Conservation (phyloP, 2,113 vertebrate species). For the Synodontis membranacea region DNA sequence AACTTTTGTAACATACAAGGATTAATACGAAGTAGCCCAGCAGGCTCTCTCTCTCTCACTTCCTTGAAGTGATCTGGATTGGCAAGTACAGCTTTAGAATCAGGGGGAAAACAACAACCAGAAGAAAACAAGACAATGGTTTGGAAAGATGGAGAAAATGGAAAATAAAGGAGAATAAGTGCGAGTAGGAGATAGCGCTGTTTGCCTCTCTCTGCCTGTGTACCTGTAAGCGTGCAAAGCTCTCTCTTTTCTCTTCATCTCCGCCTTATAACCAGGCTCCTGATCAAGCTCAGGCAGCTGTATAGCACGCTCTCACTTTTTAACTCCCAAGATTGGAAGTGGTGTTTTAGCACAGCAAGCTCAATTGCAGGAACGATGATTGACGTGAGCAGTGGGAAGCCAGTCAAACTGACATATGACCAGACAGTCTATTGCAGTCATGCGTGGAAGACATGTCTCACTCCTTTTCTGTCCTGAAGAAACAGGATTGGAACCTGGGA, state of each 20-base stretch:
- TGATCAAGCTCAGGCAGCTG: conserved; percentile 19
- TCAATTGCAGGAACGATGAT: conserved; percentile 40
- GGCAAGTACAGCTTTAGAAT: neutral
- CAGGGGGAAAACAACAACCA: neutral
- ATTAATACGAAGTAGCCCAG: neutral
- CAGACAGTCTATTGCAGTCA: neutral
- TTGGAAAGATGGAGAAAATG: neutral
- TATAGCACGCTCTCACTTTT: conserved; percentile 9
- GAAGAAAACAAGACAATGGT: neutral
- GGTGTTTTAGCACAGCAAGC: conserved; percentile 45
- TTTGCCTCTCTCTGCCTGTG: neutral
- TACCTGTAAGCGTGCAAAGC: conserved; percentile 9
- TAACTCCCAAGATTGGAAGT: conserved; percentile 41
- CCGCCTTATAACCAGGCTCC: conserved; percentile 11
- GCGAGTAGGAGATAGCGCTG: neutral
- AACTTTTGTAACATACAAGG: neutral
- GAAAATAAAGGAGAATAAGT: neutral
- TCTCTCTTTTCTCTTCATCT: neutral
- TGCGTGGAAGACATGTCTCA: neutral
- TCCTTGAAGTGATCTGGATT: neutral
- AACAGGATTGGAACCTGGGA: neutral
- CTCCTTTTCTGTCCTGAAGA: neutral
- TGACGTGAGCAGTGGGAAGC: conserved; percentile 41
- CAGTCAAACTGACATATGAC: conserved; percentile 49
- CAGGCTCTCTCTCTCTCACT: neutral